Percentiles rank a stretch among this genome's conserved stretches.
These are phyloP conservation scores for Toxonevra muliebris DNA, from an alignment of 2,888 invertebrate genomes.

Conservation along the genomic window DNA sequence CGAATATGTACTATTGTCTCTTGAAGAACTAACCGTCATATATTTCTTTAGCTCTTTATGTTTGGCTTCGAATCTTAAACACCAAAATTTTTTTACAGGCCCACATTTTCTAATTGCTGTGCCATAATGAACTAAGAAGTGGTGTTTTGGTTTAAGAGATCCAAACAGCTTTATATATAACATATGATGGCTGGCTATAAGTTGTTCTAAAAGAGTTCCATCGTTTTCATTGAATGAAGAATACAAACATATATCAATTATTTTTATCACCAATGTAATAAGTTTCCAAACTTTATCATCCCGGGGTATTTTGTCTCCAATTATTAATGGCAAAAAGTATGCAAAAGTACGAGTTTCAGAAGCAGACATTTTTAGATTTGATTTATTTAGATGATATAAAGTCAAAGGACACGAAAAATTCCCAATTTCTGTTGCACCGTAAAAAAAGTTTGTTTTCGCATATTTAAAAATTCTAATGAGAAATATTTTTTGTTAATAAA, in stretches of 20 bases:
- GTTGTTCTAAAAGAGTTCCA: neutral
- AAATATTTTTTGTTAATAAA: too few relatives aligned
- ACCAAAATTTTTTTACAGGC: constrained; percentile 1
- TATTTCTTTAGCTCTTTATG: constrained; percentile 4
- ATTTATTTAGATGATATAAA: too few relatives aligned
- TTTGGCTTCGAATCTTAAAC: constrained; percentile 1
- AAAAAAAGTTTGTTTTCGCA: too few relatives aligned
- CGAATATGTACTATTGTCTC: neutral
- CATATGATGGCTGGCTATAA: neutral
- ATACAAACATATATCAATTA: neutral
- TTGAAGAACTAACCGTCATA: neutral
- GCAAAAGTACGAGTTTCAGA: neutral
- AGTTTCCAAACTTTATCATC: constrained; percentile 4
- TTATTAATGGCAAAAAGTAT: neutral
- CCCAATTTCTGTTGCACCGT: too few relatives aligned
- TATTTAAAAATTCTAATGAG: too few relatives aligned
- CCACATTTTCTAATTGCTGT: neutral
- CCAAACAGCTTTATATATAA: neutral
- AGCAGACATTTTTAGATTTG: neutral
- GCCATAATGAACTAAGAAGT: neutral
- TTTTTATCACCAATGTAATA: neutral
- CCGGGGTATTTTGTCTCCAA: constrained; percentile 1
- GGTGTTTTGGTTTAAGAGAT: neutral
- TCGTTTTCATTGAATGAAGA: neutral
- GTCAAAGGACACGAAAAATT: too few relatives aligned